Conservation (phyloP, 2,797 vertebrate genomes). For the Myripristis jacobus region DNA sequence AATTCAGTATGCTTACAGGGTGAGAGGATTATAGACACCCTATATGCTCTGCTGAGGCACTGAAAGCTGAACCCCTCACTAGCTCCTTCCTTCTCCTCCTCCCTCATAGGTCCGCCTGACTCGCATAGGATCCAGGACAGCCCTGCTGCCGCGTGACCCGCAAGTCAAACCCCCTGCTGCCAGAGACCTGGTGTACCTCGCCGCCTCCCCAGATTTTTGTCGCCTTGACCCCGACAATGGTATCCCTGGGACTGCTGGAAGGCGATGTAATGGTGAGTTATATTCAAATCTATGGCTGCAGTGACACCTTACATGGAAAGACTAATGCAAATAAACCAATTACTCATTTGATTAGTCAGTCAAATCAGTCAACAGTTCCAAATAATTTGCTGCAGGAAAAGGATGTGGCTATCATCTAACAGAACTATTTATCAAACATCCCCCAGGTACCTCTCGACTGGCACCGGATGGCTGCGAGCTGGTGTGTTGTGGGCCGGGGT, state of each 20-base stretch:
- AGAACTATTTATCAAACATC: neutral
- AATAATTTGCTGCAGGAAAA: constrained; percentile 11
- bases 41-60: neutral
- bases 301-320: neutral
- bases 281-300: no score
- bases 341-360: neutral
- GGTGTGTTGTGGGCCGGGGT: constrained; percentile 85
- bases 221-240: constrained; percentile 73
- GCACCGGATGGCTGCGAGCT: constrained; percentile 84
- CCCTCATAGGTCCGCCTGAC: constrained; percentile 83
- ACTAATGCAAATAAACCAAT: neutral
- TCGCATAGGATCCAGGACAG: constrained; percentile 76
- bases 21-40: neutral
- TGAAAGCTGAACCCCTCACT: neutral
- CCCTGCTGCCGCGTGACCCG: constrained; percentile 84
- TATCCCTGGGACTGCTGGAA: constrained; percentile 81
- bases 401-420: constrained; percentile 7
- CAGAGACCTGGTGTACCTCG: constrained; percentile 83
- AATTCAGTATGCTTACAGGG: no score
- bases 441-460: constrained; percentile 78
- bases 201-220: constrained; percentile 86
- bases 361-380: neutral
- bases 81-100: constrained; percentile 2
- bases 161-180: constrained; percentile 83
- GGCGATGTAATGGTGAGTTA: constrained; percentile 81